Conservation (phyloP, 2,888 invertebrate species). For the Drosophila macrospina region DNA sequence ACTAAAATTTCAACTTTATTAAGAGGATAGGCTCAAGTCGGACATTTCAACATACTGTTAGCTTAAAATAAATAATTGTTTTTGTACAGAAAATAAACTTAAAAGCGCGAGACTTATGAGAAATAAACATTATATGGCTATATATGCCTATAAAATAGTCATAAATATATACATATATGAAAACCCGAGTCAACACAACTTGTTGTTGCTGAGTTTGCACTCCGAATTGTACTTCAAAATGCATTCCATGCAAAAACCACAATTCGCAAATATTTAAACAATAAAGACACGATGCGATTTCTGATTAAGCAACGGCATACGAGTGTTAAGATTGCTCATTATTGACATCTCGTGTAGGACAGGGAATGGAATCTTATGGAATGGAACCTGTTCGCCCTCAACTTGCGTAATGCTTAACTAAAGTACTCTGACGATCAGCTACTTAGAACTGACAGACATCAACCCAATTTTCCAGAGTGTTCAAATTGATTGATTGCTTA, state of each 20-base stretch:
- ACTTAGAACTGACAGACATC: conserved; percentile 58
- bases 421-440: conserved; percentile 36
- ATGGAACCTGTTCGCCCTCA: conserved; percentile 47
- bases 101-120: conserved; percentile 14
- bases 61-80: background rate
- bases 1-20: background rate
- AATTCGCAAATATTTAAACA: conserved; percentile 65
- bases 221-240: conserved; percentile 51
- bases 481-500: conserved; percentile 66
- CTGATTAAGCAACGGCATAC: conserved; percentile 52
- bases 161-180: conserved; percentile 8
- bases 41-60: background rate
- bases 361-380: conserved; percentile 28
- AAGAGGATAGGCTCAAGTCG: background rate
- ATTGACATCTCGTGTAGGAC: conserved; percentile 36
- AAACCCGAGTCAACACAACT: conserved; percentile 66
- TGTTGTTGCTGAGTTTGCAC: conserved; percentile 57
- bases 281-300: conserved; percentile 55
- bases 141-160: conserved; percentile 36
- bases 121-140: conserved; percentile 41
- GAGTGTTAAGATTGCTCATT: conserved; percentile 49
- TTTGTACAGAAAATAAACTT: conserved; percentile 13
- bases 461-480: conserved; percentile 56
- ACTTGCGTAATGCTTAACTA: conserved; percentile 42
- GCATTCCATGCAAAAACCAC: conserved; percentile 62